phyloP scores from a whole-genome alignment of 1,140 invertebrate species.

The Saxidomus purpurata region DNA sequence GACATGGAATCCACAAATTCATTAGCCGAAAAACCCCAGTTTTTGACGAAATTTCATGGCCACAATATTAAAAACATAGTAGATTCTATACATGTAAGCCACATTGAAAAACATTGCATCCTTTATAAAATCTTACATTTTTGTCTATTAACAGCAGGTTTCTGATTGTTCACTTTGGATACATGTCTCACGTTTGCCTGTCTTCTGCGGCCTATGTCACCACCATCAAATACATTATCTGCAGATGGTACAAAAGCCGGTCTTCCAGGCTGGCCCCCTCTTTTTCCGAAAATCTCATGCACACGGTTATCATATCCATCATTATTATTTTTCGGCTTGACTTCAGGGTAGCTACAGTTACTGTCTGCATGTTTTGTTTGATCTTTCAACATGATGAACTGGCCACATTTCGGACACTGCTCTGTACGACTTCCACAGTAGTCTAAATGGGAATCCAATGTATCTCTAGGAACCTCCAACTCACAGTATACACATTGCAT shows the following conservation, averaged over 20 bases:
- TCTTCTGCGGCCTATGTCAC: not conserved
- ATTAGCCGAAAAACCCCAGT: too few relatives aligned
- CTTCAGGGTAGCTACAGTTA: slow-evolving; percentile 85
- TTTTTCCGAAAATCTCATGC: slow-evolving; percentile 68
- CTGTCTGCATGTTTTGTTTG: slow-evolving; percentile 89
- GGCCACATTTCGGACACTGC: slow-evolving; percentile 89
- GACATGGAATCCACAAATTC: too few relatives aligned
- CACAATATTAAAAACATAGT: too few relatives aligned
- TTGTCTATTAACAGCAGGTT: slow-evolving; percentile 33
- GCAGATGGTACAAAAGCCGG: not conserved
- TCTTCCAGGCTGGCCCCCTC: slow-evolving; percentile 27
- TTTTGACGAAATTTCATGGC: too few relatives aligned
- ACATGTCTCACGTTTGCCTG: slow-evolving; percentile 26
- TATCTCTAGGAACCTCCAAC: slow-evolving; percentile 88
- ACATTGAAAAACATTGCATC: too few relatives aligned
- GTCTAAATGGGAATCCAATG: slow-evolving; percentile 88
- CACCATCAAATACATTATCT: not conserved
- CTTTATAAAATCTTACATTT: not conserved
- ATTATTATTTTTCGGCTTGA: slow-evolving; percentile 69
- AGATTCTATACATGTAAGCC: too few relatives aligned
- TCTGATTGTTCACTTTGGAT: slow-evolving; percentile 16
- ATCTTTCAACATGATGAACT: slow-evolving; percentile 91
- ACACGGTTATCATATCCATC: slow-evolving; percentile 61
- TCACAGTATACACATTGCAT: slow-evolving; percentile 89
- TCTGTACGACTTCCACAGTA: slow-evolving; percentile 91